These are phyloP conservation scores for Ceyx erithaca DNA, from an alignment of 2,797 vertebrate species.

Conservation along the genomic window DNA sequence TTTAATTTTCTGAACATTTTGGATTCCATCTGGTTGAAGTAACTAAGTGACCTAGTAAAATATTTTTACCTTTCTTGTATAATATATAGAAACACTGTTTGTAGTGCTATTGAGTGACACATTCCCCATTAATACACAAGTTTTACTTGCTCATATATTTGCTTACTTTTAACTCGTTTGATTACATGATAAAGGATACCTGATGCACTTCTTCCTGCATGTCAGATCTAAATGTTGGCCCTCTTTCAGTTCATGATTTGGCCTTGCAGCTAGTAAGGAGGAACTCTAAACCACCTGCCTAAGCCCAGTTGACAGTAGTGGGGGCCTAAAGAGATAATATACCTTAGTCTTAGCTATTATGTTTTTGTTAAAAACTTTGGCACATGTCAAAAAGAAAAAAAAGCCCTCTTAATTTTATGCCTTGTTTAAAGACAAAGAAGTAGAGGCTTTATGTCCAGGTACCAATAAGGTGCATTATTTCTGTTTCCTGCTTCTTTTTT, in stretches of 20 bases:
- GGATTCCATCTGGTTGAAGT: slow-evolving; percentile 69
- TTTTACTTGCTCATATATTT: not conserved
- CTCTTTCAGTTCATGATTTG: not conserved
- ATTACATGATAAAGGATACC: not conserved
- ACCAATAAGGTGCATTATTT: not conserved
- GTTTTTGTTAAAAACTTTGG: not conserved
- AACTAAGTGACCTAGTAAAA: slow-evolving; percentile 56
- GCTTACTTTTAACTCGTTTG: slow-evolving; percentile 2
- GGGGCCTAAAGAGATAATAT: not conserved
- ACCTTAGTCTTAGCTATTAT: not conserved
- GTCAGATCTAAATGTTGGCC: not conserved
- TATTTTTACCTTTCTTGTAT: slow-evolving; percentile 44
- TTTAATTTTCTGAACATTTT: slow-evolving; percentile 72
- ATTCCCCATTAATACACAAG: not conserved
- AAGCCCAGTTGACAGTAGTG: not conserved
- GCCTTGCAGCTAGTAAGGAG: not conserved
- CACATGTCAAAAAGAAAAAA: not conserved
- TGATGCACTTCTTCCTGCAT: not conserved
- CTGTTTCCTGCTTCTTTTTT: not conserved
- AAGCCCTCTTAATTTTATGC: not conserved
- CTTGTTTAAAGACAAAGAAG: not conserved
- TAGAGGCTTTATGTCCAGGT: not conserved
- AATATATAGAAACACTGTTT: not conserved
- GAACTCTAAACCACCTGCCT: not conserved
- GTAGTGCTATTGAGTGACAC: not conserved